phyloP scores from a whole-genome alignment of 1,140 invertebrate species.

The Diploscapter pachys region DNA sequence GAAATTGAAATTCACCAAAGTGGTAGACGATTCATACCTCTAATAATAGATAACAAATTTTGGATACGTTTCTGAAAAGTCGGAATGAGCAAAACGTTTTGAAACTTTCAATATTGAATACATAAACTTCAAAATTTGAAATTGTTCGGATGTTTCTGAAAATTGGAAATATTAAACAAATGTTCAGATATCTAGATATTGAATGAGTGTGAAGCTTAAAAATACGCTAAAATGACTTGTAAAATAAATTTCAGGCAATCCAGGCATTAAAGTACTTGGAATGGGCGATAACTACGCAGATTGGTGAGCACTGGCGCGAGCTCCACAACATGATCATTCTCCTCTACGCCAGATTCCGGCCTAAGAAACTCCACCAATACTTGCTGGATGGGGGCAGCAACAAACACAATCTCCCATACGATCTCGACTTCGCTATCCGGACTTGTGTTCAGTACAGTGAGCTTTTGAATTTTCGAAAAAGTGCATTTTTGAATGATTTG shows the following conservation, averaged over 20 bases:
- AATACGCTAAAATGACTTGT: neutral
- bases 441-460: conserved; percentile 61
- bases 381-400: conserved; percentile 16
- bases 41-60: neutral
- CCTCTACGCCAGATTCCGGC: conserved; percentile 25
- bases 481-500: neutral
- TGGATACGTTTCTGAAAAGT: conserved; percentile 1
- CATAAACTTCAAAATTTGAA: no score
- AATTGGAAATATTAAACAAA: no score
- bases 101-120: no score
- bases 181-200: no score
- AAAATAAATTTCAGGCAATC: conserved; percentile 16
- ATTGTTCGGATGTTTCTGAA: no score
- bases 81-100: no score
- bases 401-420: conserved; percentile 49
- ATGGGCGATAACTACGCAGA: conserved; percentile 1
- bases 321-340: conserved; percentile 34
- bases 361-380: conserved; percentile 20
- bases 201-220: no score
- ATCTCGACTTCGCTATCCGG: conserved; percentile 63
- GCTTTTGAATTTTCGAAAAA: neutral
- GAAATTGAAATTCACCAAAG: neutral
- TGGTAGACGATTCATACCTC: neutral
- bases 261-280: conserved; percentile 29
- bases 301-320: neutral